Percentiles rank a stretch among this genome's conserved stretches.
These are phyloP conservation scores for Dascillus cervinus DNA, from an alignment of 2,888 invertebrate species.

Conservation along the genomic window DNA sequence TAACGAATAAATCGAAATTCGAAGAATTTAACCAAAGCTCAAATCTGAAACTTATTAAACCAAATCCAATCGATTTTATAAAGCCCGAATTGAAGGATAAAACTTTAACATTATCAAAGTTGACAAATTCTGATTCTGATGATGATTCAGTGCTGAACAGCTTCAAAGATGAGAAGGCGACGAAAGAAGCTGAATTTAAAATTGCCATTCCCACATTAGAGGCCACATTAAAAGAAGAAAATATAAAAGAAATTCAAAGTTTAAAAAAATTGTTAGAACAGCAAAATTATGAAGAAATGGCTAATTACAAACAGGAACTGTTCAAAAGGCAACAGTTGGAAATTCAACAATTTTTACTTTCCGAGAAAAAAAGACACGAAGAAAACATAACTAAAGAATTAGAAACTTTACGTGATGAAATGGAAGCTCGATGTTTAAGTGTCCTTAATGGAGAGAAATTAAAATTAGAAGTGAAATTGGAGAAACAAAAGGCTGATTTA, in stretches of 20 bases:
- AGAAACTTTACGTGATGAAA: conserved; percentile 47
- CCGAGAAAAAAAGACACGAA: conserved; percentile 35
- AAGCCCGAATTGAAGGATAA: conserved; percentile 52
- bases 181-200: too few species aligned
- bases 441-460: conserved; percentile 32
- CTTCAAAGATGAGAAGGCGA: conserved; percentile 11
- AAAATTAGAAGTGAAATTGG: conserved; percentile 43
- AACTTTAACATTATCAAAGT: conserved; percentile 35
- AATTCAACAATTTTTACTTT: conserved; percentile 46
- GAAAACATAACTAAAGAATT: conserved; percentile 35
- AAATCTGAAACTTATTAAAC: conserved; percentile 46
- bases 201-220: too few species aligned
- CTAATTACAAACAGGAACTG: conserved; percentile 36
- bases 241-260: conserved; percentile 47
- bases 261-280: conserved; percentile 51
- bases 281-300: conserved; percentile 38
- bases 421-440: conserved; percentile 41
- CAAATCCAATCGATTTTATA: conserved; percentile 52
- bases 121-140: conserved; percentile 44
- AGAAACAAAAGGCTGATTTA: conserved; percentile 42
- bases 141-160: conserved; percentile 45
- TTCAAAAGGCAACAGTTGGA: conserved; percentile 41
- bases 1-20: conserved; percentile 22
- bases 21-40: conserved; percentile 4
- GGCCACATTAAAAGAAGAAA: too few species aligned